Percentiles rank a stretch among this genome's conserved stretches.
These are phyloP conservation scores for Coronaproctus castanopsis DNA, from an alignment of 2,888 invertebrate genomes.

Conservation along the genomic window DNA sequence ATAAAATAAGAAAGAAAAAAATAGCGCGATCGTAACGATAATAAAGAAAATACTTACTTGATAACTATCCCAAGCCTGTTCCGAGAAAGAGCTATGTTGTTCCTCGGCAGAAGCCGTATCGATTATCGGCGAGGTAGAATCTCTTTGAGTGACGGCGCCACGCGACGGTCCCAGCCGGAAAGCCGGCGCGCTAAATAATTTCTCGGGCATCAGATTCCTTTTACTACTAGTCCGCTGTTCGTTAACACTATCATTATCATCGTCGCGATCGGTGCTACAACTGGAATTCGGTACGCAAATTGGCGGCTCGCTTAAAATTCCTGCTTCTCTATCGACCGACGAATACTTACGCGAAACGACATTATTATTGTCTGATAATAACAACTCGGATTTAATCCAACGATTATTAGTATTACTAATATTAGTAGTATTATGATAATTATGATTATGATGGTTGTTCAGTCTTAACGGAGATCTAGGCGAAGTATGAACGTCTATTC, in stretches of 20 bases:
- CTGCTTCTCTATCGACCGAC: conserved; percentile 16
- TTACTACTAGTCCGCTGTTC: conserved; percentile 20
- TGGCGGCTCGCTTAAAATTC: conserved; percentile 11
- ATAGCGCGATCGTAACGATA: not conserved
- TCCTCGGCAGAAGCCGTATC: conserved; percentile 32
- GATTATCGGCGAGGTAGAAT: conserved; percentile 14
- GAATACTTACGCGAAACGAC: conserved; percentile 33
- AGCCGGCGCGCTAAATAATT: conserved; percentile 18
- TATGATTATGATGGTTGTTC: not conserved
- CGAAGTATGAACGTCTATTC: not conserved
- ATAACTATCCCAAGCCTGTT: conserved; percentile 89
- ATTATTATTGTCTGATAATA: conserved; percentile 38
- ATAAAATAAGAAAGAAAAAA: too few relatives aligned
- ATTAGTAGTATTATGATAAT: too few relatives aligned
- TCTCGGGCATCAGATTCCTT: conserved; percentile 16
- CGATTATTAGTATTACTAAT: too few relatives aligned
- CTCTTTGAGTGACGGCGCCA: conserved; percentile 18
- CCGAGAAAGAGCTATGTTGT: conserved; percentile 64
- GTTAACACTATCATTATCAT: conserved; percentile 11
- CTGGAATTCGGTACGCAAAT: conserved; percentile 4
- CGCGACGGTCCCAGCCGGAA: conserved; percentile 23
- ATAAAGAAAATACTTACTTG: conserved; percentile 38
- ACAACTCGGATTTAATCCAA: conserved; percentile 57
- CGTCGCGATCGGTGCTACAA: conserved; percentile 25
- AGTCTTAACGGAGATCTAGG: conserved; percentile 5